Conservation (phyloP, 1,140 invertebrate genomes). For the Panagrolaimus sp. region DNA sequence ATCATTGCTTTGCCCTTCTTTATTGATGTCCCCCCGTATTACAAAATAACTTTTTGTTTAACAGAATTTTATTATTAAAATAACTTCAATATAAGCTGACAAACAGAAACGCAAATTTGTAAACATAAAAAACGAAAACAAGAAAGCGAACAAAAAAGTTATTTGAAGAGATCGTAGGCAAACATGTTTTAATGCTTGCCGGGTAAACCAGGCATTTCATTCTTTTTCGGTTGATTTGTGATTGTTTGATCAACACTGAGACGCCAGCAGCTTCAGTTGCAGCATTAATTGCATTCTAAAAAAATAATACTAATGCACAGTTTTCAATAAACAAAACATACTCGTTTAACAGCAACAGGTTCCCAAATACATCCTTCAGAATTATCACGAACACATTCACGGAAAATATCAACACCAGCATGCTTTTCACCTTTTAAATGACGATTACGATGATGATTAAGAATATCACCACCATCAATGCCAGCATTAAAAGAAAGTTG, state of each 20-base stretch:
- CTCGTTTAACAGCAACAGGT: conserved; percentile 84
- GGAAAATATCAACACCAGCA: conserved; percentile 85
- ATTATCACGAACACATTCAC: conserved; percentile 88
- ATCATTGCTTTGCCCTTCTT: too few species aligned
- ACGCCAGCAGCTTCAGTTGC: conserved; percentile 90
- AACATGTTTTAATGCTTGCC: conserved; percentile 11
- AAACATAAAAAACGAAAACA: not conserved
- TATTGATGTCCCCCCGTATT: too few species aligned
- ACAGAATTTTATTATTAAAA: too few species aligned
- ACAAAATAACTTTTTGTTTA: too few species aligned
- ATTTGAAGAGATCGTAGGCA: not conserved
- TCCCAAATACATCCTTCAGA: conserved; percentile 92
- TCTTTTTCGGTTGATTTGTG: conserved; percentile 46
- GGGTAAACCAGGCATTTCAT: conserved; percentile 54
- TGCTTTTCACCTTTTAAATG: conserved; percentile 86
- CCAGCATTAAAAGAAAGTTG: conserved; percentile 98
- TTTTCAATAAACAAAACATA: conserved; percentile 30
- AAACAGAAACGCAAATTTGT: not conserved
- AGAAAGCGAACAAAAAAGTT: not conserved
- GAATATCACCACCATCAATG: conserved; percentile 92
- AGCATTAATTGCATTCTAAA: conserved; percentile 80
- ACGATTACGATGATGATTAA: conserved; percentile 91
- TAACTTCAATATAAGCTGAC: not conserved
- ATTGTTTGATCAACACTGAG: conserved; percentile 97
- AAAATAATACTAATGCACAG: conserved; percentile 11